Evolutionary conservation across 2,888 invertebrate species (phyloP), one percentile per base, ranked within the genome.

Genomic region (Diarsia mendica): DNA sequence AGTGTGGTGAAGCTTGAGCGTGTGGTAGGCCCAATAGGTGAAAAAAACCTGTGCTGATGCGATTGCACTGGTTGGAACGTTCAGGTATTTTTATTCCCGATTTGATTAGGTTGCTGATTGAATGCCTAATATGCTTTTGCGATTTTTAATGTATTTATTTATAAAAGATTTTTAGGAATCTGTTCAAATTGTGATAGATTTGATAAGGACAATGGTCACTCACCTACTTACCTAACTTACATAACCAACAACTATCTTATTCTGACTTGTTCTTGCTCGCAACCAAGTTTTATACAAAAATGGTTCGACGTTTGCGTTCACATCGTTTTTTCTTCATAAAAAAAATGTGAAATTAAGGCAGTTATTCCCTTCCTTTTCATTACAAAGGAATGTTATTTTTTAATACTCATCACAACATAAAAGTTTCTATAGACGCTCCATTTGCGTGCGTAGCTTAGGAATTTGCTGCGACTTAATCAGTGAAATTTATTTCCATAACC

Each of bases 91-190:
- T 39, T 39, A 3, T 39, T 39, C 39, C 39, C 6, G 39, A 39
- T 53, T 75, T 23, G 11, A 60, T 74, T 60, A 28, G 5, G 44
- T 46, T 55, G 9, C n/a, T 49, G 46, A 72, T 53, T 72, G n/a
- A 39, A 15, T 9, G 46, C 11, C 6, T n/a, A 6, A 39, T 51
- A 51, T 51, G 53, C 72, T 18, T 75, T 46, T 33, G 75, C 72
- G 55, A 75, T 33, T 72, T 11, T 53, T 28, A 11, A 39, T 39
- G 4, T 5, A 39, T 3, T 39, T n/a, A 74, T 53, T 72, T 72
- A 28, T 46, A 28, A 44, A 72, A 73, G 39, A 15, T 39, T 53
- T 71, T 0, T 51, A 49, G 9, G 46, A 66, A 20, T 65, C 23
- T 49, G 48, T 28, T 71, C 23, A n/a, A 46, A 33, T 48, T 11